Evolutionary conservation across 2,797 vertebrate species (phyloP).

Genomic region (Aldrovandia affinis): DNA sequence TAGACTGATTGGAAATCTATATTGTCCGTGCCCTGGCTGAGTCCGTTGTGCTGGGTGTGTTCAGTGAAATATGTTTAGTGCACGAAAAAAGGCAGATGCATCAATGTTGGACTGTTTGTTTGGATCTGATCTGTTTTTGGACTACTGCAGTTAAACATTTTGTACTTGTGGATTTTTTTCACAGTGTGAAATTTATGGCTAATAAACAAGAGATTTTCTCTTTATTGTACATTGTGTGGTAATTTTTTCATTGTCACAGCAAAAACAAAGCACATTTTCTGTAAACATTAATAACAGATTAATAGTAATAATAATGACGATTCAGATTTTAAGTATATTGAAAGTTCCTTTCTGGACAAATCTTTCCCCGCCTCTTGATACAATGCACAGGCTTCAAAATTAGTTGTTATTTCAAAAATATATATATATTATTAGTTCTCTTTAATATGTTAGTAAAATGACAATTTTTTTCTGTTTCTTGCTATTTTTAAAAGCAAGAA

Average conservation of each 20-base stretch:
- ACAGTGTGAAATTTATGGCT: conserved; percentile 80
- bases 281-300: neutral
- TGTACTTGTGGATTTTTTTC: conserved; percentile 73
- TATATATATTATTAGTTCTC: neutral
- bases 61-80: conserved; percentile 44
- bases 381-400: neutral
- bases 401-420: neutral
- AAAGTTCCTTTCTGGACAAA: neutral
- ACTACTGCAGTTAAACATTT: conserved; percentile 69
- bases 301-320: neutral
- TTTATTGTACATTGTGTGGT: conserved; percentile 33
- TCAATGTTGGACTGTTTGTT: conserved; percentile 21
- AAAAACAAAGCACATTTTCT: neutral
- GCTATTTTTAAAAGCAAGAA: too few species aligned
- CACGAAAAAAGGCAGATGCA: conserved; percentile 17
- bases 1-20: conserved; percentile 72
- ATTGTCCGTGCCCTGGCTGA: conserved; percentile 60
- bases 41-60: conserved; percentile 51
- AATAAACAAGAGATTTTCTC: conserved; percentile 81
- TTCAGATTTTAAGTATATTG: neutral
- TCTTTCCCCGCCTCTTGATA: neutral
- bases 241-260: neutral
- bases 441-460: neutral
- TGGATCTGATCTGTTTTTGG: conserved; percentile 18
- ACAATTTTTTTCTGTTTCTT: too few species aligned